Conservation (phyloP, 2,888 invertebrate species). For the Chaitophorus viminalis region DNA sequence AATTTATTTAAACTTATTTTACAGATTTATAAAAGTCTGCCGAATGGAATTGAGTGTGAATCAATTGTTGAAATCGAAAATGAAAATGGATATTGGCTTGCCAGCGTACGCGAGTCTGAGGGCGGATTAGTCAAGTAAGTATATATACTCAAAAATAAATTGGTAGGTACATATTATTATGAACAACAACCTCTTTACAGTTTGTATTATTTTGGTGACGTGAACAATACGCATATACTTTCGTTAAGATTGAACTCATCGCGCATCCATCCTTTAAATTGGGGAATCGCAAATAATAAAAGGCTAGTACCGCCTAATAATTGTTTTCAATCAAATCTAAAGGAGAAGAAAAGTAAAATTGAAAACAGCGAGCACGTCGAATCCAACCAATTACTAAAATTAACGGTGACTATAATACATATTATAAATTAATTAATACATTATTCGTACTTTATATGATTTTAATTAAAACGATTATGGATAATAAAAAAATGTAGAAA, state of each 20-base stretch:
- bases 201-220: slow-evolving; percentile 45
- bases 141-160: slow-evolving; percentile 1
- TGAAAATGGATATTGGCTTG: slow-evolving; percentile 46
- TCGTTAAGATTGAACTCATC: slow-evolving; percentile 16
- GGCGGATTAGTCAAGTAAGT: background rate
- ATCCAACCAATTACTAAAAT: slow-evolving; percentile 13
- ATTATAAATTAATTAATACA: background rate
- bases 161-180: background rate
- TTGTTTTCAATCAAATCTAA: slow-evolving; percentile 4
- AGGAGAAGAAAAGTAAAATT: slow-evolving; percentile 25
- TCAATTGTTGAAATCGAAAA: slow-evolving; percentile 47
- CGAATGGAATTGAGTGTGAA: slow-evolving; percentile 41
- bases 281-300: slow-evolving; percentile 48
- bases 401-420: slow-evolving; percentile 16
- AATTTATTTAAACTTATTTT: background rate
- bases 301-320: slow-evolving; percentile 24
- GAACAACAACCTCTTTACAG: background rate
- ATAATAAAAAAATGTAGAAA: too few relatives aligned
- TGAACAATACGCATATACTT: slow-evolving; percentile 24
- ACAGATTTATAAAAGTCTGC: slow-evolving; percentile 46
- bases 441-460: too few relatives aligned
- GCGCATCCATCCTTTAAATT: slow-evolving; percentile 40
- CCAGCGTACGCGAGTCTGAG: slow-evolving; percentile 20
- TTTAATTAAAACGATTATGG: too few relatives aligned
- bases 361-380: slow-evolving; percentile 13